A percentile compares a stretch with the other conserved stretches of the same genome.
phyloP scores from a whole-genome alignment of 2,797 vertebrate species.

The Phalloptychus januarius region DNA sequence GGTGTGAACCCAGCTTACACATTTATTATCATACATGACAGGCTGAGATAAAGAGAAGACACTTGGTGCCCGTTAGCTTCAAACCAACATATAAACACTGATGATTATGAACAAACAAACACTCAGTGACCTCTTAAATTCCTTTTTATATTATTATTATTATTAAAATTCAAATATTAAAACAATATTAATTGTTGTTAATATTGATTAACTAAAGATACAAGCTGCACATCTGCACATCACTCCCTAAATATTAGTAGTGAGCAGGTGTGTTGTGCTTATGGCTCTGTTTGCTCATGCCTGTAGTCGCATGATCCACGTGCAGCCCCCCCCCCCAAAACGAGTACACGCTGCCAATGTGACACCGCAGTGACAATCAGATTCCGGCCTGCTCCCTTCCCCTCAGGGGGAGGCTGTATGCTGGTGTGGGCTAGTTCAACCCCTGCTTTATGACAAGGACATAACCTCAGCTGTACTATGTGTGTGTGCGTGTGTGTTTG shows the following conservation, averaged over 20 bases:
- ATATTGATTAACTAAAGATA: background rate
- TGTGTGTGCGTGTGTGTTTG: background rate
- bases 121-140: background rate
- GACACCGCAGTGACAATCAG: conserved; percentile 70
- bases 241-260: conserved; percentile 27
- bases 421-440: conserved; percentile 30
- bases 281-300: conserved; percentile 46
- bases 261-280: conserved; percentile 43
- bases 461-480: conserved; percentile 43
- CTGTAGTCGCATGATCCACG: conserved; percentile 42
- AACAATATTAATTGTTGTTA: no score
- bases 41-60: conserved; percentile 23
- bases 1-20: conserved; percentile 26
- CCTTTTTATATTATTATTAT: conserved; percentile 8
- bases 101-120: conserved; percentile 17
- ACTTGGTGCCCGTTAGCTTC: conserved; percentile 27
- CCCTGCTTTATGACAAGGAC: conserved; percentile 68
- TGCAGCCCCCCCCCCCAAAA: conserved; percentile 48
- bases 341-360: conserved; percentile 57
- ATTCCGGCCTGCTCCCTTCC: conserved; percentile 54
- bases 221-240: conserved; percentile 1
- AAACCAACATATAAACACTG: conserved; percentile 23
- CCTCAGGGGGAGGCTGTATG: conserved; percentile 38
- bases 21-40: conserved; percentile 17
- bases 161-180: conserved; percentile 1